Evolutionary conservation across 2,888 invertebrate species (phyloP), one percentile per base, ranked within the genome.

Genomic region (Danaus chrysippus): DNA sequence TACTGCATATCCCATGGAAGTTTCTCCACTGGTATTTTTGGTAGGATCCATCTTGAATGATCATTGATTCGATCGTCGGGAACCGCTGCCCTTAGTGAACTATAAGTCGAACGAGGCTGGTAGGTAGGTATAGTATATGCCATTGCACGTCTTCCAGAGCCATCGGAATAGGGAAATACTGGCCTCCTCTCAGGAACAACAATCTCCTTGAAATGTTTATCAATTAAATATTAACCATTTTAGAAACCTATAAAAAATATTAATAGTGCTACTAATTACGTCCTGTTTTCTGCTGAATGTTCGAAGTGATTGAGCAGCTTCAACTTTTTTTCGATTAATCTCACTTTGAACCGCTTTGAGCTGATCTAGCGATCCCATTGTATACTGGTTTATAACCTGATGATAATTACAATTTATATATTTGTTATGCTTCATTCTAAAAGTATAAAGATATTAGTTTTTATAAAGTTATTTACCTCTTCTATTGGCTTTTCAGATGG

Each of bases 301-400:
- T 1, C 64, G 64, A 42, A 64, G 57, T 17, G 62, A 59, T 34
- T 34, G 3, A 9, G 61, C 71, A 46, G 70, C 76, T 13, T 70
- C 63, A 10, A 71, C 63, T 61, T 76, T 81, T 65, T 77, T 78
- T 63, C 74, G 73, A 61, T 81, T 82, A 57, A 83, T 73, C 12
- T 78, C 63, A 58, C 71, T 68, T 64, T 84, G 83, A 61, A 85
- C 68, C 3, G 78, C 83, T 69, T 84, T 85, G 54, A 84, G 61
- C 59, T 81, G 75, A 68, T 85, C 76, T 15, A 84, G 63, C 1
- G 81, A 78, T 0, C 74, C 76, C 1, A 44, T 41, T 0, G 73
- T 62, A 56, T 69, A 70, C 23, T 71, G 71, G 0, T 62, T 17
- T 1, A 68, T n/a, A 43, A 68, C 34, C 84, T 84, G 70, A 54